Evolutionary conservation across 2,113 vertebrate genomes (phyloP), one percentile per base, ranked within the genome.

Genomic region (Gavia stellata): DNA sequence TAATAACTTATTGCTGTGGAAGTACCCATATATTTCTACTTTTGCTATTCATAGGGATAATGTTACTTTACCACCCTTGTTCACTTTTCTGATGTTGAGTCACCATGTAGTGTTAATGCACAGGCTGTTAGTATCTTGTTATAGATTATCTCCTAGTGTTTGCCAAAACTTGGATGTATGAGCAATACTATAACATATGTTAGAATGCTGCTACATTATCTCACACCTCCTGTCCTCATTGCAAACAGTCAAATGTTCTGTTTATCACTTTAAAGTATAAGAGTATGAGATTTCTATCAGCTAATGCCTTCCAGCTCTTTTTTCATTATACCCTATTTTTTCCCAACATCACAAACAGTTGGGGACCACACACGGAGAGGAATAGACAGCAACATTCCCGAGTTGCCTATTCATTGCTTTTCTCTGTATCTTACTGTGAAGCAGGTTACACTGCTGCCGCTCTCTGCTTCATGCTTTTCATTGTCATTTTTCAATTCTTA

Each of bases 111-210:
- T 65, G 38, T 85, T 77, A 89, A 66, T 67, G 71, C 58, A 67
- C 63, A 90, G 74, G 33, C 92, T 96, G 82, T 79, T 92, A 55
- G 68, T 86, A 42, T 96, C 88, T 89, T 49, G 87, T 79, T 82
- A 79, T 40, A 94, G 75, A 75, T 92, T 86, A 36, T 71, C 36
- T 96, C 68, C 21, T 34, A 50, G 40, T 15, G 17, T 94, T 93
- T 91, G 82, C 94, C 86, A 95, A 88, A 96, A 84, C 68, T 74
- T 75, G 52, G 55, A 93, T 92, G 84, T 79, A 93, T 95, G 94
- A 96, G 95, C 95, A 97, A 49, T 92, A 10, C 86, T 78, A 12
- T 91, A 96, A 36, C 95, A 97, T 96, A 94, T 96, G 96, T 86
- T 96, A 84, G 31, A 86, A 94, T 52, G 50, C 82, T 81, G 70